Conservation (phyloP, 2,113 vertebrate species). For the Aleadryas rufinucha region DNA sequence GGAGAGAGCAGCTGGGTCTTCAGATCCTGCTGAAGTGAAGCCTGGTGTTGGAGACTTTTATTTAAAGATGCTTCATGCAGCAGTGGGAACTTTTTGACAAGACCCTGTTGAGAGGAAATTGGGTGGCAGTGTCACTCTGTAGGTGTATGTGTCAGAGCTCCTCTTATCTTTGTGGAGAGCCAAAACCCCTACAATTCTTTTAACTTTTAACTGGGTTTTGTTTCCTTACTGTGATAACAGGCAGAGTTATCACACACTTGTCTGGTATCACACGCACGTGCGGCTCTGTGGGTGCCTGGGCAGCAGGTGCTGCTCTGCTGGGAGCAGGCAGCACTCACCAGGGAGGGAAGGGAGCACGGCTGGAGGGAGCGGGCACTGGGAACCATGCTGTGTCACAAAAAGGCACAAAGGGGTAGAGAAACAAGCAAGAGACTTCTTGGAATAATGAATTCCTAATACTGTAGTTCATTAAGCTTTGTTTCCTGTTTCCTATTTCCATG, state of each 20-base stretch:
- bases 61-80: not conserved
- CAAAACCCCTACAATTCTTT: not conserved
- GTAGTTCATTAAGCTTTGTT: not conserved
- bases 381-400: not conserved
- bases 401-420: not conserved
- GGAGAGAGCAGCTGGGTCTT: not conserved
- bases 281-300: not conserved
- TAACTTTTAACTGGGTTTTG: not conserved
- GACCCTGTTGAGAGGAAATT: not conserved
- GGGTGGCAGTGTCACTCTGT: not conserved
- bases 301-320: not conserved
- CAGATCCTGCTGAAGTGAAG: not conserved
- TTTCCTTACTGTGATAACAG: not conserved
- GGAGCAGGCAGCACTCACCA: not conserved
- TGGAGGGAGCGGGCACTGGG: not conserved
- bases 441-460: not conserved
- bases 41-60: not conserved
- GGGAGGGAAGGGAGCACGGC: not conserved
- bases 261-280: not conserved
- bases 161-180: not conserved
- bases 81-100: not conserved
- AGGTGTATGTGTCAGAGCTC: not conserved
- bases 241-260: rapidly evolving
- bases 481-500: not conserved
- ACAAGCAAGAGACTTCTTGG: not conserved